phyloP scores from a whole-genome alignment of 2,113 vertebrate genomes.

The Paradoxurus hermaphroditus region DNA sequence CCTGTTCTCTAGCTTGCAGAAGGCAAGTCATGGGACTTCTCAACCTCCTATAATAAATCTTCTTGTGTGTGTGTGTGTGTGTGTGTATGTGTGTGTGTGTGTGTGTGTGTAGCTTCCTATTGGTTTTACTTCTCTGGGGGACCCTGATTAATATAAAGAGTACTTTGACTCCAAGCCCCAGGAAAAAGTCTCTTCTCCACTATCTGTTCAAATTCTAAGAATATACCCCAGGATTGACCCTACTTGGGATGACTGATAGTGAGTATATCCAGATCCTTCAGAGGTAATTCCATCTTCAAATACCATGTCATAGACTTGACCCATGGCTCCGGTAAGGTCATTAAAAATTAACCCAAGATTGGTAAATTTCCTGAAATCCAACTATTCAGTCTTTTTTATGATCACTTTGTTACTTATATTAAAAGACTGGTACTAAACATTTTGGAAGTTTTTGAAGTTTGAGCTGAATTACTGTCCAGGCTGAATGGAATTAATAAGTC shows the following conservation, averaged over 20 bases:
- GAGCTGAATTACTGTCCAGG: background rate
- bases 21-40: background rate
- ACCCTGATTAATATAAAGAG: background rate
- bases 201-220: background rate
- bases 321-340: background rate
- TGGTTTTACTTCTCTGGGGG: background rate
- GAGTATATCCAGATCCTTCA: background rate
- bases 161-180: background rate
- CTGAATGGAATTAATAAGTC: background rate
- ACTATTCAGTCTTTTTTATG: background rate
- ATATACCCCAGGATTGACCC: background rate
- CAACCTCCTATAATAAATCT: background rate
- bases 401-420: background rate
- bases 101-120: background rate
- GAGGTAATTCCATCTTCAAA: background rate
- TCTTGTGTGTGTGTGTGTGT: background rate
- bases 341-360: background rate
- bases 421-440: background rate
- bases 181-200: background rate
- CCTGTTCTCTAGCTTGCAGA: background rate
- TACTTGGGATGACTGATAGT: background rate
- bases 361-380: background rate
- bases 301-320: background rate
- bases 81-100: background rate
- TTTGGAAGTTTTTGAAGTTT: conserved; percentile 21